Base-by-base conservation (phyloP, 2,888 invertebrate species). In the Incurvaria masculella region DNA sequence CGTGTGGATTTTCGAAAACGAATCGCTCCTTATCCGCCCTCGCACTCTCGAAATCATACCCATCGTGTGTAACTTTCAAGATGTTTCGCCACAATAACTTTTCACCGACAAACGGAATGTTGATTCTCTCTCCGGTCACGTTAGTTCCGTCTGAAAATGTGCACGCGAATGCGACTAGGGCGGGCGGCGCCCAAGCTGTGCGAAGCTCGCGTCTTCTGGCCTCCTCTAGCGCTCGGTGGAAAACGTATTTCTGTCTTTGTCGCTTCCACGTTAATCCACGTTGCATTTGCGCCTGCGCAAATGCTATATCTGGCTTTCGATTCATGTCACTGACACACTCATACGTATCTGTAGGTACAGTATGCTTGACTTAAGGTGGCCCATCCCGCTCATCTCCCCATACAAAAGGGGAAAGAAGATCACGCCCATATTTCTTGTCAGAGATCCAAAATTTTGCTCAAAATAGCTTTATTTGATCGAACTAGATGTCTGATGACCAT, bases 11-110 rank as follows among this genome's bases (percentile, higher is more conserved):
- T 84, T 85, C 60, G 83, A 80, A 64, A 86, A 74, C 38, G 84
- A 83, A 61, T 82, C 81, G 62, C 82, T 79, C 57, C 85, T 80
- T 44, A 86, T 75, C 49, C 87, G 75, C n/a, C 85, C 83, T 43
- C 87, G 76, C 58, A 87, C 85, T 60, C 86, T 75, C 26, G 84
- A 85, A 60, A 87, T 86, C 86, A 87, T 86, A 46, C 86, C 87
- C 87, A 87, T 87, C 55, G 57, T 59, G 8, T 48, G 26, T 17
- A 11, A 41, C 21, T 16, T 39, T 44, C 48, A 45, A 38, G 18
- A 38, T 19, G 19, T 19, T 33, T 10, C 21, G n/a, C 21, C 42
- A 42, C 42, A 42, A 42, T 8, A 8, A 41, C 18, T 41, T 11
- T 43, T 3, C 19, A 18, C 10, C 27, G 8, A 10, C 14, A 10